These are phyloP conservation scores for Procambarus clarkii DNA, from an alignment of 1,140 invertebrate genomes.

Conservation along the genomic window DNA sequence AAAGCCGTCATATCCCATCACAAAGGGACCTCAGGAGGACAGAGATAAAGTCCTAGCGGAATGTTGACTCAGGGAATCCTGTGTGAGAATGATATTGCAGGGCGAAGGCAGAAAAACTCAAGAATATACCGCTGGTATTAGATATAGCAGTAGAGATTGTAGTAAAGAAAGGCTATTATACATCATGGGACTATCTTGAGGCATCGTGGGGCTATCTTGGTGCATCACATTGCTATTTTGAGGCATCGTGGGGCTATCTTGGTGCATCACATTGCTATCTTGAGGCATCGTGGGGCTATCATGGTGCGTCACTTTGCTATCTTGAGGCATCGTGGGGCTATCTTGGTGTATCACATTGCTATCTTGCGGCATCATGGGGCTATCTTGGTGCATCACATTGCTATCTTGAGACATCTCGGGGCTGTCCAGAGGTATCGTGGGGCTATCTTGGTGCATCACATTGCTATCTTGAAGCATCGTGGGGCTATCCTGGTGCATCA, in stretches of 20 bases:
- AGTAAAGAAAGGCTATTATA: slow-evolving; percentile 8
- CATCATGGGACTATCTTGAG: background rate
- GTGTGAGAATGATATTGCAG: background rate
- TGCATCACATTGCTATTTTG: background rate
- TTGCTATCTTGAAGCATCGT: no score
- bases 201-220: background rate
- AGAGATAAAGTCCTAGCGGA: background rate
- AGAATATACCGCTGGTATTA: background rate
- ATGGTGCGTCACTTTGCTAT: background rate
- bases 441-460: background rate
- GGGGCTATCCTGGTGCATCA: background rate
- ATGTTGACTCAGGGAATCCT: slow-evolving; percentile 10
- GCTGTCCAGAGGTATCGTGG: no score
- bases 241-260: no score
- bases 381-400: no score
- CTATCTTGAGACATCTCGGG: background rate
- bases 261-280: background rate
- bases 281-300: background rate
- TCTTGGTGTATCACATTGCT: background rate
- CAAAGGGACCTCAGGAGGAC: slow-evolving; percentile 4
- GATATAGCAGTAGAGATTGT: background rate
- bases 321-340: background rate
- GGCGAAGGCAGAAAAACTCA: background rate
- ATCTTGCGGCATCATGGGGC: no score
- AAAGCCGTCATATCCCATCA: slow-evolving; percentile 6